Evolutionary conservation across 2,888 invertebrate species (phyloP).

Genomic region (Antheraea yamamai): DNA sequence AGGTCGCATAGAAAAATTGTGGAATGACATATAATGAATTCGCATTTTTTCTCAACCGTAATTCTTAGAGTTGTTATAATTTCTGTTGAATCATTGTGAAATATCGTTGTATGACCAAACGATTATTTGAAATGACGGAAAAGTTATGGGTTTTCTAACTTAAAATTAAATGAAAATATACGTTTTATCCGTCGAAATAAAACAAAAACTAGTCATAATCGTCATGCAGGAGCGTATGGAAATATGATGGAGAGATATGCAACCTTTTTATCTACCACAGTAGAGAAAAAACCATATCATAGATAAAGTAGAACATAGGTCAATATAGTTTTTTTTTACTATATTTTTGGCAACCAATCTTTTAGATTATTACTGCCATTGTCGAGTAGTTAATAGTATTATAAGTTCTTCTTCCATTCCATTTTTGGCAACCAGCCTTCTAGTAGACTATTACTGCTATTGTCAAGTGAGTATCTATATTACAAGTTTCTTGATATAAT

Average conservation of each 20-base stretch:
- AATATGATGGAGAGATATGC: not conserved
- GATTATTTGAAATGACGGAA: not conserved
- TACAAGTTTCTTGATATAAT: too few species aligned
- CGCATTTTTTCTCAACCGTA: not conserved
- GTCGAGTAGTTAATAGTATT: too few species aligned
- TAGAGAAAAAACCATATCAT: not conserved
- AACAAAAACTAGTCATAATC: not conserved
- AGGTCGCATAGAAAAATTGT: constrained; percentile 5
- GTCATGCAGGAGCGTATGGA: too few species aligned
- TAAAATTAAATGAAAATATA: too few species aligned
- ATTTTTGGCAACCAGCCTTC: too few species aligned
- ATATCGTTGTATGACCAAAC: not conserved
- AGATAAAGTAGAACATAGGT: not conserved
- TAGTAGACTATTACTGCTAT: too few species aligned
- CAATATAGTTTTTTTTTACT: too few species aligned
- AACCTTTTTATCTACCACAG: not conserved
- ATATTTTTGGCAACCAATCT: too few species aligned
- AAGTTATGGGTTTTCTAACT: not conserved
- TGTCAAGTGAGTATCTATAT: too few species aligned
- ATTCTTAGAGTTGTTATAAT: not conserved
- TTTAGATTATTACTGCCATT: too few species aligned
- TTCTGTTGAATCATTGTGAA: not conserved
- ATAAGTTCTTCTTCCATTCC: too few species aligned
- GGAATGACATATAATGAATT: not conserved
- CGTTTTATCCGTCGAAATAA: not conserved